Percentiles rank a stretch among this genome's conserved stretches.
Conservation (phyloP, 2,888 invertebrate genomes). For the Drosophila parthenogenetica region DNA sequence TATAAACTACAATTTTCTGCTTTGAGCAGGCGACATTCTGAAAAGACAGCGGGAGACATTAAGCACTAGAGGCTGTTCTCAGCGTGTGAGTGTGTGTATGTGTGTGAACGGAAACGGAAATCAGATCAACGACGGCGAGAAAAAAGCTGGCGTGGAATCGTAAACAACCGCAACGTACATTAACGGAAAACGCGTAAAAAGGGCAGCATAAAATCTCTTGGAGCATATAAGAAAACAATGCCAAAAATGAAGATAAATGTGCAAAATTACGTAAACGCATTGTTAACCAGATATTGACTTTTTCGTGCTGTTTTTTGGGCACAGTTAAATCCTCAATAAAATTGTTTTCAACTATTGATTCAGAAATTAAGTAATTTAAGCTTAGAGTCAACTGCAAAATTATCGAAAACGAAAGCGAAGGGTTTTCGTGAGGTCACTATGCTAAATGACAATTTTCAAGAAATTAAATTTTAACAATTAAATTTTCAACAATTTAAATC, state of each 20-base stretch:
- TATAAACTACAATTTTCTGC: slow-evolving; percentile 57
- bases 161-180: slow-evolving; percentile 52
- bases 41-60: slow-evolving; percentile 59
- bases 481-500: too few relatives aligned
- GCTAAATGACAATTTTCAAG: too few relatives aligned
- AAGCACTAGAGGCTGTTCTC: slow-evolving; percentile 28
- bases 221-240: slow-evolving; percentile 57
- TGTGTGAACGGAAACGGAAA: slow-evolving; percentile 51
- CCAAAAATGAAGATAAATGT: slow-evolving; percentile 75
- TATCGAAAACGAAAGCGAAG: neutral
- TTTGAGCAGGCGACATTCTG: slow-evolving; percentile 42
- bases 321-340: slow-evolving; percentile 24
- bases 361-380: neutral
- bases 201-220: slow-evolving; percentile 38
- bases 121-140: slow-evolving; percentile 45
- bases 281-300: slow-evolving; percentile 21
- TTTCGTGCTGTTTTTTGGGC: neutral
- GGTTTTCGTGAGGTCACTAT: too few relatives aligned
- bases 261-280: slow-evolving; percentile 61
- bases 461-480: too few relatives aligned
- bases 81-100: slow-evolving; percentile 14
- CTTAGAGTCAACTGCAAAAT: neutral
- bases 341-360: slow-evolving; percentile 26
- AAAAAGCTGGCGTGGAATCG: slow-evolving; percentile 40
- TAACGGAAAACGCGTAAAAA: slow-evolving; percentile 42